A percentile compares a stretch with the other conserved stretches of the same genome.
Conservation (phyloP, 2,888 invertebrate species). For the Tenthredo notha region DNA sequence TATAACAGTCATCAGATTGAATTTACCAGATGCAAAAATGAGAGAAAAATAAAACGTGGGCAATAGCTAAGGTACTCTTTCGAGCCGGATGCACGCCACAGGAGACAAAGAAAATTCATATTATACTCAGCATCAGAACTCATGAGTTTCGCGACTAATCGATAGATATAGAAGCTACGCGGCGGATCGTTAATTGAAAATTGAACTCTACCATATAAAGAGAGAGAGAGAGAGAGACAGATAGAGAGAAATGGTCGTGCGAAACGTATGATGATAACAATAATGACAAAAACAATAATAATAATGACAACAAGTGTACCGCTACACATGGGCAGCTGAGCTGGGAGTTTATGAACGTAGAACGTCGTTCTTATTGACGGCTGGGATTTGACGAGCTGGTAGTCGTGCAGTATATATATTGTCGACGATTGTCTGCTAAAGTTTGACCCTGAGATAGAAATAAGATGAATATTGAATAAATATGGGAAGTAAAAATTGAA, state of each 20-base stretch:
- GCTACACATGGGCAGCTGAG: conserved; percentile 10
- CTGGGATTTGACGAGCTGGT: conserved; percentile 1
- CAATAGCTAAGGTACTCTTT: background rate
- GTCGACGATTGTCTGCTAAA: background rate
- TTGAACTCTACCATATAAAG: background rate
- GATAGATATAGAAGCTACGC: background rate
- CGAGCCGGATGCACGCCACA: background rate
- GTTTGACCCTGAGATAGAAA: background rate
- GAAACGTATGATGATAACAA: background rate
- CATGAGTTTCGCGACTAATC: conserved; percentile 22
- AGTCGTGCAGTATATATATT: background rate
- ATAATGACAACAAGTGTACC: background rate
- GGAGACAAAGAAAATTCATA: background rate
- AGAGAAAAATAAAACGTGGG: background rate
- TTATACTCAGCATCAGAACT: background rate
- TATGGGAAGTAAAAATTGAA: background rate
- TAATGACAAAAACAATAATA: background rate
- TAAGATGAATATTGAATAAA: background rate
- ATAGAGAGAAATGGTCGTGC: background rate
- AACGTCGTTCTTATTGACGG: conserved; percentile 25
- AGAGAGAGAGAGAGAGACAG: background rate
- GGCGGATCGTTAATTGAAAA: background rate
- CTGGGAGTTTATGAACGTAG: background rate
- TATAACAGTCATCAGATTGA: background rate
- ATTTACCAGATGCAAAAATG: background rate